These are phyloP conservation scores for Struthidea cinerea DNA, from an alignment of 2,113 vertebrate genomes.

Conservation along the genomic window DNA sequence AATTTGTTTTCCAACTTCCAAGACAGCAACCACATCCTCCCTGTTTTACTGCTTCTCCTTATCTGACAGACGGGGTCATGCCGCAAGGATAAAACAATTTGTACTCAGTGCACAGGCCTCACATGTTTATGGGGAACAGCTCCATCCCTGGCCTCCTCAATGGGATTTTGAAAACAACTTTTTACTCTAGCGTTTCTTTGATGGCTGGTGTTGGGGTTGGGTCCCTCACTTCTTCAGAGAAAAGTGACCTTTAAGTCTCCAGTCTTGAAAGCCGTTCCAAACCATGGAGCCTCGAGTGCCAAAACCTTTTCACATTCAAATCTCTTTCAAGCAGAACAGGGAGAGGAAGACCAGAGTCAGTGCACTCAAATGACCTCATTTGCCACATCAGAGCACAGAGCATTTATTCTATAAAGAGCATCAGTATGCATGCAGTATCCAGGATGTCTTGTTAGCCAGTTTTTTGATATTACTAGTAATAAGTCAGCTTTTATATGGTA, in stretches of 20 bases:
- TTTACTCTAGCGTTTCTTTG: background rate
- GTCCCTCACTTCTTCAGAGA: constrained; percentile 22
- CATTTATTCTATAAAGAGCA: constrained; percentile 42
- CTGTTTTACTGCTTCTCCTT: constrained; percentile 28
- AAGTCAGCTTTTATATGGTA: constrained; percentile 17
- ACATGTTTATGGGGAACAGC: background rate
- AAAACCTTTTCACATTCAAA: constrained; percentile 62
- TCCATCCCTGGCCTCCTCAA: background rate
- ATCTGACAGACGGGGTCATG: background rate
- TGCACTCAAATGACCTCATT: constrained; percentile 62
- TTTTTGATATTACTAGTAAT: background rate
- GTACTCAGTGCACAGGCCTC: background rate
- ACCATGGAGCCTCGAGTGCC: constrained; percentile 25
- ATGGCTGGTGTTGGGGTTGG: background rate
- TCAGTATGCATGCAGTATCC: constrained; percentile 13
- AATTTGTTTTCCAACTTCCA: constrained; percentile 46
- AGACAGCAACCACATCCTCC: constrained; percentile 53
- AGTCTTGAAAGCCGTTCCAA: constrained; percentile 11
- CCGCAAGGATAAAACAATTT: constrained; percentile 6
- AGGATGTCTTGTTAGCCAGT: background rate
- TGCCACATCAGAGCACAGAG: constrained; percentile 63
- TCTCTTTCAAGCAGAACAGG: constrained; percentile 52
- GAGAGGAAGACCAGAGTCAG: constrained; percentile 12
- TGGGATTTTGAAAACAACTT: background rate
- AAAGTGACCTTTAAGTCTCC: constrained; percentile 57